Evolutionary conservation across 2,113 vertebrate genomes (phyloP), one percentile per base, ranked within the genome.

Genomic region (Potamarius usumacintae): DNA sequence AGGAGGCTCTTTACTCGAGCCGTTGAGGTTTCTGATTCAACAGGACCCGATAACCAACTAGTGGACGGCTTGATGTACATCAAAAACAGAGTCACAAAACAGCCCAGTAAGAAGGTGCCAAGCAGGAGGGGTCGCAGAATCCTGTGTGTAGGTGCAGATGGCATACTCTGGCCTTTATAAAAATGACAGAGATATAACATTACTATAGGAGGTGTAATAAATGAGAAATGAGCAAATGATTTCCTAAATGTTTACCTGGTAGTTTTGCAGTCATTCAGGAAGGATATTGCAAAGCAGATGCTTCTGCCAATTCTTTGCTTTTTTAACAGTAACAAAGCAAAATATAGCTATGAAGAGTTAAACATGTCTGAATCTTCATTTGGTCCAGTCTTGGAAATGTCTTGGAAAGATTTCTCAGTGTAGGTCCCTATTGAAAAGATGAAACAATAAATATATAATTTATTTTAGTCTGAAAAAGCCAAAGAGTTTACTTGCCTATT

Each of bases 1-100:
- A 98, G 97, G 83, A 98, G 96, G 88, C 92, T 97, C 93, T 98
- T 99, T 90, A 97, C 97, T 91, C 96, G 95, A 85, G 97, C 92
- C 88, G 97, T 96, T 80, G 97, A 96, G 55, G 95, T 96, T 88
- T 97, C 97, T 48, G 97, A 97, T 92, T 98, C 97, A 86, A 97
- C 96, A 0, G 97, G 97, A 89, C 96, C 96, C 58, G 97, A 96
- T 91, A 98, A 94, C 97, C 97, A 99, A 93, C 96, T 97, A 48
- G 95, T 97, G 89, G 97, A 97, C 60, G 97, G 98, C 89, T 99
- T 99, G 94, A 98, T 96, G 93, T 99, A 99, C 95, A 99, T 97
- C 88, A 99, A 94, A 93, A 98, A 97, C 93, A 97, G 95, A 88
- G 97, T 97, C 96, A 98, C 96, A 93, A 98, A 98, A 93, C 97